These are phyloP conservation scores for Hypomecis punctinalis DNA, from an alignment of 2,888 invertebrate genomes.

Conservation along the genomic window DNA sequence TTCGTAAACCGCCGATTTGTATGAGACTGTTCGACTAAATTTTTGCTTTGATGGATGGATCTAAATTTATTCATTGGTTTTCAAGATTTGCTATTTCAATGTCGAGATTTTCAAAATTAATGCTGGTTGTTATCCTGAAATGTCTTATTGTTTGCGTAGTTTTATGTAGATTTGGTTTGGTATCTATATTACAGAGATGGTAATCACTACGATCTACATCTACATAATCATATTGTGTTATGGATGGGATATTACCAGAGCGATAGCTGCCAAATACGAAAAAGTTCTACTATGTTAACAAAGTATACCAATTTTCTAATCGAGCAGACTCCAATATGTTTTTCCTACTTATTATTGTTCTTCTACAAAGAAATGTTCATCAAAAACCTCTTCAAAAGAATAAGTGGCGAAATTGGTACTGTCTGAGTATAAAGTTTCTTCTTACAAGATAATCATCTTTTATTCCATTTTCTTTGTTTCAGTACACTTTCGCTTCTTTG, in stretches of 20 bases:
- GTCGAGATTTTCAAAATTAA: slow-evolving; percentile 8
- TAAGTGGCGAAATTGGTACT: slow-evolving; percentile 6
- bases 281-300: neutral
- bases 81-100: slow-evolving; percentile 9
- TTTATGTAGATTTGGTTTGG: slow-evolving; percentile 1
- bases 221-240: slow-evolving; percentile 12
- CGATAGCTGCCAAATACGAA: slow-evolving; percentile 8
- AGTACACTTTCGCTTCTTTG: slow-evolving; percentile 37
- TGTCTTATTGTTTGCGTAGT: neutral
- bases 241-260: slow-evolving; percentile 8
- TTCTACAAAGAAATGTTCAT: slow-evolving; percentile 5
- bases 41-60: slow-evolving; percentile 2
- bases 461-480: slow-evolving; percentile 47
- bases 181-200: neutral
- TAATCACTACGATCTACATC: neutral
- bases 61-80: slow-evolving; percentile 21
- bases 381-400: slow-evolving; percentile 14
- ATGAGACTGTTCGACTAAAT: neutral
- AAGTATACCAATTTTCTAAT: neutral
- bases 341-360: slow-evolving; percentile 1
- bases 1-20: neutral
- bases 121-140: slow-evolving; percentile 1
- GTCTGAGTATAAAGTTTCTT: slow-evolving; percentile 39
- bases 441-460: slow-evolving; percentile 39
- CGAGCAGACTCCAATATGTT: slow-evolving; percentile 2